These are phyloP conservation scores for Picus viridis DNA, from an alignment of 2,797 vertebrate species.

Conservation along the genomic window DNA sequence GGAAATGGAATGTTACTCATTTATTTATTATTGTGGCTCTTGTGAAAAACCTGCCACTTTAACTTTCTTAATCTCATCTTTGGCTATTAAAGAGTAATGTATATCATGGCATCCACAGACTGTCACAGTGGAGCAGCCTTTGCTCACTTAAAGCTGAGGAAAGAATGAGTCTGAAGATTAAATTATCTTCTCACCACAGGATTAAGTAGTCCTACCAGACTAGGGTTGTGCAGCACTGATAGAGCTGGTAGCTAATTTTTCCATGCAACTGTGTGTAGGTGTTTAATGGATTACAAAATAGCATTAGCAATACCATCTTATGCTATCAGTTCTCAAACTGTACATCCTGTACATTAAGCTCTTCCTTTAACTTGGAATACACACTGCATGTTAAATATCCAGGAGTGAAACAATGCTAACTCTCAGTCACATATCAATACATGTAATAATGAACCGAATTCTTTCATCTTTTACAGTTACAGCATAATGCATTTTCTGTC, in stretches of 20 bases:
- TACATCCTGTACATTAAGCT: constrained; percentile 42
- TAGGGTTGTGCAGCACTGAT: constrained; percentile 59
- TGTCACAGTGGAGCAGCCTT: constrained; percentile 66
- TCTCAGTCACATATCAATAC: constrained; percentile 41
- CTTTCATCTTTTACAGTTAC: constrained; percentile 52
- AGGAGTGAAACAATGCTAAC: constrained; percentile 18
- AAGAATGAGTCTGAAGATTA: constrained; percentile 77
- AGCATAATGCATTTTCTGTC: constrained; percentile 57
- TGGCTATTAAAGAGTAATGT: constrained; percentile 69
- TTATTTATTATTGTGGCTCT: constrained; percentile 69
- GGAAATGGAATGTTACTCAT: constrained; percentile 65
- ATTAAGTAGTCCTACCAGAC: constrained; percentile 69
- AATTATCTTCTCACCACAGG: constrained; percentile 77
- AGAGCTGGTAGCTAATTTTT: constrained; percentile 66
- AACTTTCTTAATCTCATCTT: constrained; percentile 77
- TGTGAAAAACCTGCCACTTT: constrained; percentile 60
- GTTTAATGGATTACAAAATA: constrained; percentile 61
- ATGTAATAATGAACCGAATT: constrained; percentile 57
- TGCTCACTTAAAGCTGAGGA: constrained; percentile 70
- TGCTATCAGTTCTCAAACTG: constrained; percentile 29
- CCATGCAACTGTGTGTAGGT: constrained; percentile 43
- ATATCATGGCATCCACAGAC: constrained; percentile 63
- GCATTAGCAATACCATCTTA: background rate
- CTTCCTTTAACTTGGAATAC: constrained; percentile 64
- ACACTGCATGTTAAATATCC: constrained; percentile 59